These are phyloP conservation scores for Parelbella ahira DNA, from an alignment of 2,888 invertebrate species.

Conservation along the genomic window DNA sequence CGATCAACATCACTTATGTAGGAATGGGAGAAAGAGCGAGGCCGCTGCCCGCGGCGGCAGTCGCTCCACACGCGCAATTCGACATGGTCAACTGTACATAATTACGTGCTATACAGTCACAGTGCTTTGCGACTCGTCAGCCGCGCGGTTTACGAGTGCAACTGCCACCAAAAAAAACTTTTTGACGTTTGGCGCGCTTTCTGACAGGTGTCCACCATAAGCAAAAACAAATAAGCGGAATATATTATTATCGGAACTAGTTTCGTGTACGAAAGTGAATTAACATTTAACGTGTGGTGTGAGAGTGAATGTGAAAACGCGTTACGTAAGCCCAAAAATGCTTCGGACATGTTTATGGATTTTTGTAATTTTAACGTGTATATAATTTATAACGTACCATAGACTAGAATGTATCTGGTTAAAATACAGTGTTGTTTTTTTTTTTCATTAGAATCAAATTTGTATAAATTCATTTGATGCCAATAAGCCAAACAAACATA, in stretches of 20 bases:
- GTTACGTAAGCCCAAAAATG: constrained; percentile 58
- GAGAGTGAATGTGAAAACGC: constrained; percentile 72
- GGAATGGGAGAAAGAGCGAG: constrained; percentile 77
- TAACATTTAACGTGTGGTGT: constrained; percentile 58
- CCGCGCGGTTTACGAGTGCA: constrained; percentile 42
- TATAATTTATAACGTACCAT: too few species aligned
- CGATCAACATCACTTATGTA: constrained; percentile 58
- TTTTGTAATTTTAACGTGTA: constrained; percentile 33
- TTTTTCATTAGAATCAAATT: too few species aligned
- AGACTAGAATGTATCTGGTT: too few species aligned
- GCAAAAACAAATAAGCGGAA: constrained; percentile 31
- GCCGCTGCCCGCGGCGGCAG: constrained; percentile 64
- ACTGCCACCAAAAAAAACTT: constrained; percentile 26
- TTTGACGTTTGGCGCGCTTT: constrained; percentile 44
- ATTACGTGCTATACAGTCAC: constrained; percentile 47
- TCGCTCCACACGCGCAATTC: constrained; percentile 73
- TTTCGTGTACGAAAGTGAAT: constrained; percentile 73
- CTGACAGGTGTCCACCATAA: constrained; percentile 32
- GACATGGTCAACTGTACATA: constrained; percentile 75
- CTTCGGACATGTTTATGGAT: constrained; percentile 47
- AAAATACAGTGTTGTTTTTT: too few species aligned
- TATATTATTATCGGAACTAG: constrained; percentile 49
- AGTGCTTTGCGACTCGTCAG: constrained; percentile 40
- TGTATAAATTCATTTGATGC: too few species aligned
- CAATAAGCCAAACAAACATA: too few species aligned